Evolutionary conservation across 2,888 invertebrate species (phyloP).

Genomic region (Ochropleura plecta): DNA sequence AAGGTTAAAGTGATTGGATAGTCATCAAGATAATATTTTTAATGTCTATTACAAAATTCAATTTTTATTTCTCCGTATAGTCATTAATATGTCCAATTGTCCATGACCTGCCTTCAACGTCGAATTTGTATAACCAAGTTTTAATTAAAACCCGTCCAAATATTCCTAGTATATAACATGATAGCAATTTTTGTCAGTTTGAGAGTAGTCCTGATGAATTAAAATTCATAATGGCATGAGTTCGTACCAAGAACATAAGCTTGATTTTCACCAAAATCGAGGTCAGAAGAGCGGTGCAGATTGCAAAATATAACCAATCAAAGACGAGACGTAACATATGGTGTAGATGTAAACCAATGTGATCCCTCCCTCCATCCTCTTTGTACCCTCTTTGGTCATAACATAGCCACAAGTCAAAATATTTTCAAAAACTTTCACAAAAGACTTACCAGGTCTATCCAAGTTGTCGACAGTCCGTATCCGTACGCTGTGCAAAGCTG

Average conservation of each 20-base stretch:
- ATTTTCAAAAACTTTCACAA: too few relatives aligned
- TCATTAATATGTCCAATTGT: too few relatives aligned
- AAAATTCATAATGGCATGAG: background rate
- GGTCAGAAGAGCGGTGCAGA: background rate
- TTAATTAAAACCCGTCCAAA: background rate
- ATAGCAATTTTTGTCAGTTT: background rate
- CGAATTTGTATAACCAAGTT: background rate
- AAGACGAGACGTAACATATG: background rate
- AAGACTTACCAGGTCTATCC: slow-evolving; percentile 81
- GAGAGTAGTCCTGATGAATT: background rate
- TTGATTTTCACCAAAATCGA: background rate
- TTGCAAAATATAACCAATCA: background rate
- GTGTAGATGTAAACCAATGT: background rate
- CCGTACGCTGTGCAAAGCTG: slow-evolving; percentile 92
- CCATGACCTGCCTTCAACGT: too few relatives aligned
- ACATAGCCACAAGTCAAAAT: background rate
- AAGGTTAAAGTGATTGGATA: background rate
- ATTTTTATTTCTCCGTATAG: too few relatives aligned
- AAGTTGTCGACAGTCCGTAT: slow-evolving; percentile 81
- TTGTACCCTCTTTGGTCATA: background rate
- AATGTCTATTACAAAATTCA: background rate
- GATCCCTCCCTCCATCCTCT: too few relatives aligned
- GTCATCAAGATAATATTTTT: too few relatives aligned
- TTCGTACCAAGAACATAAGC: background rate
- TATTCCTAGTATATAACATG: too few relatives aligned